Base-by-base conservation (phyloP, 2,797 vertebrate genomes). In the Sebastes cheni region DNA sequence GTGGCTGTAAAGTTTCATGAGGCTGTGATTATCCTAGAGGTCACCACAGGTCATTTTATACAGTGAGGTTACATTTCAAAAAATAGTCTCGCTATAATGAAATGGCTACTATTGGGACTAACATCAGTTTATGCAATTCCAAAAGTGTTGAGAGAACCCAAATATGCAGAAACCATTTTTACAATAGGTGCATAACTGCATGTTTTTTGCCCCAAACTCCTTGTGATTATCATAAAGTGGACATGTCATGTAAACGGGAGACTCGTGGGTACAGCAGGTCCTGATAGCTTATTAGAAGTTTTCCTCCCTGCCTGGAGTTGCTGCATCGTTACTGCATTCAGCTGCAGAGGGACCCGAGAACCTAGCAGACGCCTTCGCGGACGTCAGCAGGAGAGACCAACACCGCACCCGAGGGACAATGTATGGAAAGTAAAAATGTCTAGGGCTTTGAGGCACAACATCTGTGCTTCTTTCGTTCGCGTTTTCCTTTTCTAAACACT, bases 281-380 rank as follows among this genome's bases (percentile, higher is more conserved):
- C 42, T 46, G 42, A 46, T 54, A 6, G 72, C 83, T 87, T 75
- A 83, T 88, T 88, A 84, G 32, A 69, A 30, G 39, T 75, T 81
- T 79, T 77, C 20, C 14, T 67, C 77, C 50, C 68, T 62, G 11
- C 58, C 55, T 39, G 27, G 36, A 82, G 79, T 50, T 52, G n/a
- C 58, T 67, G 65, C 18, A 46, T 16, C 4, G 1, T 27, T 29
- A 20, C 23, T 23, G 16, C 71, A 12, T 30, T 75, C 16, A 71
- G 61, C 59, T 78, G 66, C 79, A 55, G 39, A 73, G 72, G 68
- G 82, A 84, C 39, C 6, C 6, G 7, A 27, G 25, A 75, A n/a
- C 25, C 16, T 23, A 65, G 58, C 18, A 67, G 46, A 70, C 4
- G 3, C 23, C 34, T 22, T 5, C 5, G 6, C 20, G 46, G 75